Conservation (phyloP, 2,113 vertebrate species). For the Halcyon malimbica region DNA sequence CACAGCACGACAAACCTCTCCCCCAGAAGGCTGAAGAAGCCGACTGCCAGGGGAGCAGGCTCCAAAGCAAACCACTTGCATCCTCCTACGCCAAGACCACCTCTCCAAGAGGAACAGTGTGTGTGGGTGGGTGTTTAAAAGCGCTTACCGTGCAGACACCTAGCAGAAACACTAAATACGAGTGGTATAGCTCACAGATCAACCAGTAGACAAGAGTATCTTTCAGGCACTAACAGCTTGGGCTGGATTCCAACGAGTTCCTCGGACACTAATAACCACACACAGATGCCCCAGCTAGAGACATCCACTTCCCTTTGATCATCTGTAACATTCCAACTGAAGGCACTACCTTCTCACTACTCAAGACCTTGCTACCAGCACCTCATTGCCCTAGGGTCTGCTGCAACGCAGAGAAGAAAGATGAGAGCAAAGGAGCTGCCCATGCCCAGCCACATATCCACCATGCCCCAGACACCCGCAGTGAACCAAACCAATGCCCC, state of each 20-base stretch:
- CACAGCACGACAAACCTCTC: fast-evolving
- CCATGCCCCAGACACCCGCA: not conserved
- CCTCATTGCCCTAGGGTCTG: not conserved
- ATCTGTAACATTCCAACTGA: not conserved
- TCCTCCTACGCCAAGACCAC: not conserved
- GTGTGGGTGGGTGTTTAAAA: not conserved
- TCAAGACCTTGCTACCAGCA: not conserved
- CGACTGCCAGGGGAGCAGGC: not conserved
- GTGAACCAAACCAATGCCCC: not conserved
- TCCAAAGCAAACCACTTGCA: not conserved
- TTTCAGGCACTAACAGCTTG: not conserved
- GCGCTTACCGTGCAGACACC: not conserved
- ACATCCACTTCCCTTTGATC: not conserved
- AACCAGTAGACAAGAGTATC: not conserved
- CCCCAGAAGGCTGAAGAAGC: not conserved
- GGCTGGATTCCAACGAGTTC: not conserved
- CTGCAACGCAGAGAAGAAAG: not conserved
- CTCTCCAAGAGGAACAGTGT: not conserved
- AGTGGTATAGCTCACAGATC: fast-evolving
- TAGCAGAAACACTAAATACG: not conserved
- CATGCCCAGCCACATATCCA: fast-evolving
- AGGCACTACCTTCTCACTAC: not conserved
- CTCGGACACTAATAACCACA: not conserved
- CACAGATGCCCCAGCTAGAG: not conserved
- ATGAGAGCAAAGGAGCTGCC: not conserved